These are phyloP conservation scores for Amphipoea lucens DNA, from an alignment of 2,888 invertebrate species.

Conservation along the genomic window DNA sequence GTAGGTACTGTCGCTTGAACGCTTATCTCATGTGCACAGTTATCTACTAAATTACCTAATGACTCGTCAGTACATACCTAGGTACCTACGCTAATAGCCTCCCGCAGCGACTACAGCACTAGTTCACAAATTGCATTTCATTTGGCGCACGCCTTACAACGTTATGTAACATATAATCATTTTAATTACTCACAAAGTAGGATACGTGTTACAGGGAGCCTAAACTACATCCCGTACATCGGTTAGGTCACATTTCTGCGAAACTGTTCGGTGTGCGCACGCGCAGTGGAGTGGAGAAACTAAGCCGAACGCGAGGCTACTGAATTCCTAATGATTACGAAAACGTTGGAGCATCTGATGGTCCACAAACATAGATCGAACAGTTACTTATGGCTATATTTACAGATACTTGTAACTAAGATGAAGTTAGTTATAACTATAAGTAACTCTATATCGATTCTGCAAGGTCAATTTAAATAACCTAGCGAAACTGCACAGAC, in stretches of 20 bases:
- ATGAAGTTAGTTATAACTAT: not conserved
- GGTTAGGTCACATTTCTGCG: slow-evolving; percentile 55
- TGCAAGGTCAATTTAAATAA: no score
- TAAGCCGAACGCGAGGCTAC: slow-evolving; percentile 8
- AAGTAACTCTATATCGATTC: not conserved
- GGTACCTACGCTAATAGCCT: slow-evolving; percentile 56
- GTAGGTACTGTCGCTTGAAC: slow-evolving; percentile 4
- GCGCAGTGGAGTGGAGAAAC: slow-evolving; percentile 19
- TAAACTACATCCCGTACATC: slow-evolving; percentile 67
- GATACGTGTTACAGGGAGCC: slow-evolving; percentile 61
- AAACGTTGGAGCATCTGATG: slow-evolving; percentile 15
- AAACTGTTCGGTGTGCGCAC: slow-evolving; percentile 33
- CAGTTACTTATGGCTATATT: not conserved
- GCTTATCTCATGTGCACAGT: slow-evolving; percentile 40
- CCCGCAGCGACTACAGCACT: slow-evolving; percentile 40
- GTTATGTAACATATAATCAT: slow-evolving; percentile 74
- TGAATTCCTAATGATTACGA: slow-evolving; percentile 17
- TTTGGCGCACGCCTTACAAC: slow-evolving; percentile 53
- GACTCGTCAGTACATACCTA: slow-evolving; percentile 28
- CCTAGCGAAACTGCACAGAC: not conserved
- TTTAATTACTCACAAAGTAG: slow-evolving; percentile 68
- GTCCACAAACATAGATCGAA: not conserved
- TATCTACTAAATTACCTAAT: slow-evolving; percentile 56
- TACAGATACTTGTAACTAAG: not conserved
- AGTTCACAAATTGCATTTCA: slow-evolving; percentile 56